A percentile compares a stretch with the other conserved stretches of the same genome.
phyloP scores from a whole-genome alignment of 2,113 vertebrate genomes.

The Pelecanus crispus region DNA sequence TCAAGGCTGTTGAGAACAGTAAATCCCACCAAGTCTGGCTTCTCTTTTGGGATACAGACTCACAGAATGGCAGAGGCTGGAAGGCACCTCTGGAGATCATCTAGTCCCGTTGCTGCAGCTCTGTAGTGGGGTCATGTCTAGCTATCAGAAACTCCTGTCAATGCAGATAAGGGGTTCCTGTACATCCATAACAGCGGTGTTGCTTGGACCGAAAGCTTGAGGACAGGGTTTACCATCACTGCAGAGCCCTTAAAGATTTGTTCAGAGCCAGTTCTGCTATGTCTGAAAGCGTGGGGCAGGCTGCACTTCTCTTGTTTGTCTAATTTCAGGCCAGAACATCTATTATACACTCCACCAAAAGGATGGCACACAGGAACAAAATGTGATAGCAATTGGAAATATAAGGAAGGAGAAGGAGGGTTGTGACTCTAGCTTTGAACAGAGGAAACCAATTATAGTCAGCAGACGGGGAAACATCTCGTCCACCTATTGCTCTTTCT shows the following conservation, averaged over 20 bases:
- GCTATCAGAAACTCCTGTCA: not conserved
- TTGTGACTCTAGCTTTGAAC: not conserved
- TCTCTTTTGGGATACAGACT: not conserved
- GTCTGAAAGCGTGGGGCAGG: not conserved
- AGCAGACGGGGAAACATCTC: not conserved
- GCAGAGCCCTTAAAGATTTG: not conserved
- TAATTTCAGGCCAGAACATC: not conserved
- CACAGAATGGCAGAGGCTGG: not conserved
- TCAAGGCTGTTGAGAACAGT: not conserved
- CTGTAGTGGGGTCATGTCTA: not conserved
- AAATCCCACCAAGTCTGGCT: not conserved
- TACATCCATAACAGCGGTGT: not conserved
- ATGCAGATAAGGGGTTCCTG: not conserved
- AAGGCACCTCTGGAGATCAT: not conserved
- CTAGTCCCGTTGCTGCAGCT: not conserved
- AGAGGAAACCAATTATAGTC: not conserved
- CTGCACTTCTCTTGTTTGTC: not conserved
- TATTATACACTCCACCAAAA: not conserved
- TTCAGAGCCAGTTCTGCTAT: not conserved
- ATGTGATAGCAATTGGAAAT: not conserved
- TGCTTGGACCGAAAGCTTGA: rapidly evolving
- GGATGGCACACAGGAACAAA: not conserved
- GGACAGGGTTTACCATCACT: not conserved
- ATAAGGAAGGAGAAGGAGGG: not conserved
- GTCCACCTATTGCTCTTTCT: not conserved